Evolutionary conservation across 2,113 vertebrate genomes (phyloP), one percentile per base, ranked within the genome.

Genomic region (Otocyon megalotis): DNA sequence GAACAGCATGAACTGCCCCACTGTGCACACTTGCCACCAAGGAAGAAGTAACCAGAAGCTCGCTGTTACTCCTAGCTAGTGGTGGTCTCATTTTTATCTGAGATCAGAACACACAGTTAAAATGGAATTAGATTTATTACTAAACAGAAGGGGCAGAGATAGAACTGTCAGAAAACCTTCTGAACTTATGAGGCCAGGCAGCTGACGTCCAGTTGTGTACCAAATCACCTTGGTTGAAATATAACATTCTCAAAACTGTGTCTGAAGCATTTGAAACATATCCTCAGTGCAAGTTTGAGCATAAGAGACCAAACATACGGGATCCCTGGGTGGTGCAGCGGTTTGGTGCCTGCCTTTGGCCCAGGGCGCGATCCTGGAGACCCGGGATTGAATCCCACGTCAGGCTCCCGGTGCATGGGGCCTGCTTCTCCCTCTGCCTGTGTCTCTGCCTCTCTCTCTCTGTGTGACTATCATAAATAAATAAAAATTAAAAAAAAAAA

Each of bases 11-110:
- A 43, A 26, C 4, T 1, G 22, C 19, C 32, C 43, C 4, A 16
- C 5, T 9, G 0, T 4, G 32, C 11, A 8, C 0, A 1, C n/a
- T 0, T 4, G 6, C 26, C 56, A 17, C 19, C 12, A 37, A 74
- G 56, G 17, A 91, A 72, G 54, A 24, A 54, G 19, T 17, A 28
- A 15, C 24, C 53, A 20, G 53, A 37, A 20, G 28, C 48, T 7
- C 24, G 3, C 35, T 69, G 62, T 0, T 82, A 48, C 30, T 48
- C 24, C 28, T 58, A 11, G 13, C 26, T n/a, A 20, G 1, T 2
- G 20, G 5, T 13, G 17, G 32, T 54, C 28, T 83, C 15, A 0
- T 2, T 84, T 48, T 80, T 88, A 50, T 71, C 54, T 81, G 26
- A 92, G 85, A 77, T 53, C 22, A 32, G 54, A 88, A 53, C 63